Base-by-base conservation (phyloP, 1,140 invertebrate species). In the Acyrthosiphon pisum region DNA sequence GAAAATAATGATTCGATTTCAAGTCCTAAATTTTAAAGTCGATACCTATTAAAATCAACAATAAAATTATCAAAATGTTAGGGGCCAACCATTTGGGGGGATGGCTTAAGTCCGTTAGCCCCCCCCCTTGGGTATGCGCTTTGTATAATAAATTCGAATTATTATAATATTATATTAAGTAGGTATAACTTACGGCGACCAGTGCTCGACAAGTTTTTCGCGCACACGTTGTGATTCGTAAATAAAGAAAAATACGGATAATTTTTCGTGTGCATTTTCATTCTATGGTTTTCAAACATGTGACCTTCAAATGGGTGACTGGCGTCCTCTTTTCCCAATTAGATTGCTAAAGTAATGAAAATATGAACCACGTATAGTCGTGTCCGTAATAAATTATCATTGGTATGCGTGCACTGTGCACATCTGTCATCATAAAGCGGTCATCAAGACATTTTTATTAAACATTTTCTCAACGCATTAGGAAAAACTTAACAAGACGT, bases 341-440 rank as follows among this genome's bases (percentile, higher is more conserved):
- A 68, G 30, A 68, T 68, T n/a, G 30, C 60, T 76, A n/a, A 76
- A n/a, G 60, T 76, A n/a, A 18, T n/a, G 30, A 14, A 76, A 76
- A 76, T 76, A 76, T 76, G 60, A 76, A 76, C n/a, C 30, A 6
- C 6, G 14, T 76, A 41, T 41, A 14, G n/a, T 76, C n/a, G 11
- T 76, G 60, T 76, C 30, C n/a, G 60, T 76, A 76, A n/a, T 76
- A 76, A 76, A 76, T 76, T 30, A 76, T 76, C 60, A 76, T 76
- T 76, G n/a, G 60, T 18, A 30, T 68, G 30, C 30, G 20, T 76
- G 6, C 1, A 18, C 30, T 76, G 60, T 76, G 18, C 30, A 18
- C 60, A 76, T 76, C 14, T n/a, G 60, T n/a, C 30, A n/a, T 68
- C 60, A n/a, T 76, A n/a, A 20, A n/a, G n/a, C 14, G 14, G 60